These are phyloP conservation scores for Saguinus oedipus DNA, from an alignment of 2,797 vertebrate genomes.

Conservation along the genomic window DNA sequence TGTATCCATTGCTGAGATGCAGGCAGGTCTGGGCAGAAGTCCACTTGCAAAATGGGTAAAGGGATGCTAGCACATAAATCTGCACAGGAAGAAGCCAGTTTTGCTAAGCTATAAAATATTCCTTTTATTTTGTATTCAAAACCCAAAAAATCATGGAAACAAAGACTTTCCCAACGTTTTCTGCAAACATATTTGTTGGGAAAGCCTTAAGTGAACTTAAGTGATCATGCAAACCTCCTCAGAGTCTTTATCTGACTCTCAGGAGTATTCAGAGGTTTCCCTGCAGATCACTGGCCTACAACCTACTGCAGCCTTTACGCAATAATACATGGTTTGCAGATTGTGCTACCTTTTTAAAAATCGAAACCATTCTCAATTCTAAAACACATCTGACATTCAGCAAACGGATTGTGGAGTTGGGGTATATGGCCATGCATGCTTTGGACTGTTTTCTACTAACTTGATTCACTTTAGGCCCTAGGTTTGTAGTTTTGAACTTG, in stretches of 20 bases:
- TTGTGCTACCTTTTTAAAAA: neutral
- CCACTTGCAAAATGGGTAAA: neutral
- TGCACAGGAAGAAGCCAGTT: neutral
- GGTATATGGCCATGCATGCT: neutral
- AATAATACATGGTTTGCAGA: neutral
- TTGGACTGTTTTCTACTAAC: neutral
- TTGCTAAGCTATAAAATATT: neutral
- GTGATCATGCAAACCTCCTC: neutral
- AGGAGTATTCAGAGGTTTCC: neutral
- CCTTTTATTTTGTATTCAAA: neutral
- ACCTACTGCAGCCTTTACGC: neutral
- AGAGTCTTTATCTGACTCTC: neutral
- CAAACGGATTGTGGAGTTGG: neutral
- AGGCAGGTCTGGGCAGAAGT: neutral
- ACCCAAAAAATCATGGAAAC: neutral
- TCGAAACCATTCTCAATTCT: slow-evolving; percentile 7
- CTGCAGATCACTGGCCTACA: accelerated
- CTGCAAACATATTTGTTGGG: neutral
- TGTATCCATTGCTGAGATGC: neutral
- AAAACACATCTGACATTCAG: neutral
- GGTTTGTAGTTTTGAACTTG: neutral
- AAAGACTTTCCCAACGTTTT: neutral
- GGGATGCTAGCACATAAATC: neutral
- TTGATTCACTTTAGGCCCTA: neutral
- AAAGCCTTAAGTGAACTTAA: neutral